These are phyloP conservation scores for Pentalonia nigronervosa DNA, from an alignment of 1,140 invertebrate genomes.

Conservation along the genomic window DNA sequence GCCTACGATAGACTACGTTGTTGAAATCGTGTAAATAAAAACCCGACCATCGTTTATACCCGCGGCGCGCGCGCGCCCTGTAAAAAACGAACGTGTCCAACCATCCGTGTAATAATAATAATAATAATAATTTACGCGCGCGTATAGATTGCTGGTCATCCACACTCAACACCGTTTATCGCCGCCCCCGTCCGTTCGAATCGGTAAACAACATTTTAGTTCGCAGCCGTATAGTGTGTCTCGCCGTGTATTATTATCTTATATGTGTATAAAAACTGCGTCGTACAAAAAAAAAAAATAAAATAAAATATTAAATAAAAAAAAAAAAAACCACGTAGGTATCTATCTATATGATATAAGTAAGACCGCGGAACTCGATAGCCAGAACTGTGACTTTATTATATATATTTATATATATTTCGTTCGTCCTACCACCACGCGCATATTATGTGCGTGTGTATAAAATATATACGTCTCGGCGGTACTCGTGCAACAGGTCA, in stretches of 20 bases:
- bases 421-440: background rate
- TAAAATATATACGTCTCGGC: background rate
- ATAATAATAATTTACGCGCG: slow-evolving; percentile 8
- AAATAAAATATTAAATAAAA: background rate
- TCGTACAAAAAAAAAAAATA: background rate
- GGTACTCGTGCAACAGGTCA: background rate
- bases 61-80: too few relatives aligned
- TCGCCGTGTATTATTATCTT: background rate
- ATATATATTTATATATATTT: background rate
- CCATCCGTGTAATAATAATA: background rate
- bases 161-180: slow-evolving; percentile 14
- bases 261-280: background rate
- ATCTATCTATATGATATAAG: background rate
- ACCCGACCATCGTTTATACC: background rate
- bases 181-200: slow-evolving; percentile 21
- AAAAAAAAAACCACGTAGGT: background rate
- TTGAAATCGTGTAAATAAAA: background rate
- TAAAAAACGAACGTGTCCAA: slow-evolving; percentile 11
- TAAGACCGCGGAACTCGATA: slow-evolving; percentile 42
- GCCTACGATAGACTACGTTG: background rate
- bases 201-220: slow-evolving; percentile 33
- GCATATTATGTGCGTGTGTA: background rate
- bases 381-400: slow-evolving; percentile 16
- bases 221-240: slow-evolving; percentile 38
- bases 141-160: background rate